Evolutionary conservation across 2,113 vertebrate genomes (phyloP).

Genomic region (Pluvianellus socialis): DNA sequence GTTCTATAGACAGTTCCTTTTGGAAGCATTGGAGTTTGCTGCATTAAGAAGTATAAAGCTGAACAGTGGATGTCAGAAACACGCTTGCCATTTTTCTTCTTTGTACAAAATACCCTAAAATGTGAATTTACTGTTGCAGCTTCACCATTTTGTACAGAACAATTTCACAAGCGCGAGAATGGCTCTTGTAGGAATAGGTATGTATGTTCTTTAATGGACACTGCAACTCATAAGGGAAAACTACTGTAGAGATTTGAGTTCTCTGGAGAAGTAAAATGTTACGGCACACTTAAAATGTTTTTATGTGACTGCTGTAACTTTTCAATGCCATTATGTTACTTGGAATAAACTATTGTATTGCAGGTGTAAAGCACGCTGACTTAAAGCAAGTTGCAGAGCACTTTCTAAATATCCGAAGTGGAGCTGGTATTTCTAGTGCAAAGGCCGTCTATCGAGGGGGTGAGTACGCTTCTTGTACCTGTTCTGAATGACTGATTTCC

Average conservation of each 20-base stretch:
- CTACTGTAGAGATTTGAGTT: neutral
- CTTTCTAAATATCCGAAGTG: slow-evolving; percentile 93
- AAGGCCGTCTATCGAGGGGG: slow-evolving; percentile 88
- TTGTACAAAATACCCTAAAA: slow-evolving; percentile 10
- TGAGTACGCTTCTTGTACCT: slow-evolving; percentile 54
- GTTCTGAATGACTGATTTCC: neutral
- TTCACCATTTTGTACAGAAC: slow-evolving; percentile 86
- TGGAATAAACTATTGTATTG: neutral
- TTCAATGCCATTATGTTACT: neutral
- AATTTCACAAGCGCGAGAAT: slow-evolving; percentile 89
- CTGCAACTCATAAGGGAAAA: neutral
- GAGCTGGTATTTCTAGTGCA: slow-evolving; percentile 78
- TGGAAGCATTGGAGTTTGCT: neutral
- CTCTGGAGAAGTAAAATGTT: neutral
- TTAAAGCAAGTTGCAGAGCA: slow-evolving; percentile 93
- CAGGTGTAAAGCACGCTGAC: slow-evolving; percentile 88
- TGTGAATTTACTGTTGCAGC: slow-evolving; percentile 70
- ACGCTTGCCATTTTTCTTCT: neutral
- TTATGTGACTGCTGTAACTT: neutral
- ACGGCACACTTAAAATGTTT: neutral
- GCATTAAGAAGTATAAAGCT: neutral
- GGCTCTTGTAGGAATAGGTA: slow-evolving; percentile 93
- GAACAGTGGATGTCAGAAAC: neutral
- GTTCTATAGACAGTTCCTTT: neutral
- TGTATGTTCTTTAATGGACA: neutral